These are phyloP conservation scores for Hirtodrosophila duncani DNA, from an alignment of 2,888 invertebrate species.

Conservation along the genomic window DNA sequence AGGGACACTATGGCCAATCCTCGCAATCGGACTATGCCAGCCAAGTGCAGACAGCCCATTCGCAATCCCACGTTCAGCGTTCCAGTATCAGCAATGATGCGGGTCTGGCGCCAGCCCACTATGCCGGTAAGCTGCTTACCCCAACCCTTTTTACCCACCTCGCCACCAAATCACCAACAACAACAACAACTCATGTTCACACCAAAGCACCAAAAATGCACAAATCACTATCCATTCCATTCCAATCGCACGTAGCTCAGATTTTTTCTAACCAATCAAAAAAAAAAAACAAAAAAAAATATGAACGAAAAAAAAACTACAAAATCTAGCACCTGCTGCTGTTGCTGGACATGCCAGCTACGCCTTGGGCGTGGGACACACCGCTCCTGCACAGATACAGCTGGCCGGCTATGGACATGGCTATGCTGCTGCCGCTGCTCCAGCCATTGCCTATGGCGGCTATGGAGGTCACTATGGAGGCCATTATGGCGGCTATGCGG, in stretches of 20 bases:
- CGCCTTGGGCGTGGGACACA: slow-evolving; percentile 46
- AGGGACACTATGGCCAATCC: slow-evolving; percentile 78
- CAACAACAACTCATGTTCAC: slow-evolving; percentile 3
- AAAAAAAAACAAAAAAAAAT: not conserved
- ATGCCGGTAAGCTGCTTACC: slow-evolving; percentile 46
- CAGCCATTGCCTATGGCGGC: slow-evolving; percentile 34
- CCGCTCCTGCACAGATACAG: slow-evolving; percentile 64
- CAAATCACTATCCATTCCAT: slow-evolving; percentile 9
- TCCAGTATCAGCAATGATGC: slow-evolving; percentile 77
- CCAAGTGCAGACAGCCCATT: slow-evolving; percentile 78
- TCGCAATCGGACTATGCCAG: slow-evolving; percentile 78
- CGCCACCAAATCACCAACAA: not conserved
- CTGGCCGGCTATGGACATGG: slow-evolving; percentile 45
- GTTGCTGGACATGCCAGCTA: no score
- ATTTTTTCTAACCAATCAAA: slow-evolving; percentile 9
- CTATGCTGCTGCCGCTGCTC: slow-evolving; percentile 40
- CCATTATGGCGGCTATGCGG: slow-evolving; percentile 36
- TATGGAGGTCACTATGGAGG: slow-evolving; percentile 45
- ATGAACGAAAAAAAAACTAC: slow-evolving; percentile 6
- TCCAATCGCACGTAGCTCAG: slow-evolving; percentile 20
- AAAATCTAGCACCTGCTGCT: slow-evolving; percentile 46
- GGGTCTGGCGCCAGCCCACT: slow-evolving; percentile 68
- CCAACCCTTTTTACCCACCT: no score
- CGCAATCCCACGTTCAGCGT: slow-evolving; percentile 77
- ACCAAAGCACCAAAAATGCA: slow-evolving; percentile 12